Evolutionary conservation across 2,797 vertebrate genomes (phyloP), one percentile per base, ranked within the genome.

Genomic region (Syngnathus rostellatus): DNA sequence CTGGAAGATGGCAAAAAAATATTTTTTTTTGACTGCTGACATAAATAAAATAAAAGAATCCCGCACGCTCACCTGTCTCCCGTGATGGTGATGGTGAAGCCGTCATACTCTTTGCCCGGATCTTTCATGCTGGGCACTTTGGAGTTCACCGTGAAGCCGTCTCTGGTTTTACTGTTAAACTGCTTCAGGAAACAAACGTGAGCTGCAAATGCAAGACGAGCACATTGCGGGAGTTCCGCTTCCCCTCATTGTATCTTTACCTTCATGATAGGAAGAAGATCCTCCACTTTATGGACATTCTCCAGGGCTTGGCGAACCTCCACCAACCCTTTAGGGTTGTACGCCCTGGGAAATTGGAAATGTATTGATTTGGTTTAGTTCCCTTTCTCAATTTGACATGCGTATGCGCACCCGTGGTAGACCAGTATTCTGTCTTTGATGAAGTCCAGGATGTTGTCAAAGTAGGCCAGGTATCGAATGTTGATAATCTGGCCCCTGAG

Each of bases 101-200:
- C 96, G 21, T 98, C 97, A 1, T 94, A 94, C 55, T 99, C 96
- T 75, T 95, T 96, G 65, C 94, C 94, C 76, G 90, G 79, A 71
- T 97, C 94, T 87, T 94, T 98, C 79, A 94, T 80, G 86, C 96
- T 98, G 69, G 92, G 94, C 43, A 99, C 96, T 87, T 99, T 98
- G 38, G 96, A 98, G 87, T 97, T 98, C 73, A 98, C 96, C 0
- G 95, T 98, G 88, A 98, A 98, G 16, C 96, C 96, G 71, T 98
- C 96, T 90, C 95, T 95, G 57, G 95, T 98, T 94, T 98, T 98
- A 91, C 95, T 98, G 87, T 97, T 98, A 87, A 99, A 96, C 95
- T 98, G 95, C 93, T 98, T 96, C 90, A 92, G 25, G 38, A 81
- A 79, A 86, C 23, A 83, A 82, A 81, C 50, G 69, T 37, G 72